These are phyloP conservation scores for Eilema griseolum DNA, from an alignment of 2,888 invertebrate species.

Conservation along the genomic window DNA sequence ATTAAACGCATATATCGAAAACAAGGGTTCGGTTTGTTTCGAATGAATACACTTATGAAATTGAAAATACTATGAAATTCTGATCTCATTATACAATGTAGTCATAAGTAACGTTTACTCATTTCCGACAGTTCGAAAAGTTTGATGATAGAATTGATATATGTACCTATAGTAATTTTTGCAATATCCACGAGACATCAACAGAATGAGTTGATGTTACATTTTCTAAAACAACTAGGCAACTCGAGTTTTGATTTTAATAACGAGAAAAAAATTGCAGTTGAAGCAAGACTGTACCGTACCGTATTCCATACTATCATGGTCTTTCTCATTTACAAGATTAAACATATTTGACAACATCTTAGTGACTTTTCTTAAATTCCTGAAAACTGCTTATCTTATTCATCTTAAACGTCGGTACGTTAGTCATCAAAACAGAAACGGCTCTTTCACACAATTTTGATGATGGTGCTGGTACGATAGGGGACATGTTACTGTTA, in stretches of 20 bases:
- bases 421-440: background rate
- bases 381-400: background rate
- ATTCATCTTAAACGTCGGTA: background rate
- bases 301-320: no score
- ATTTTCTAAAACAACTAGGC: no score
- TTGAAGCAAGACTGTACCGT: no score
- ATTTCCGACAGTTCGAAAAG: background rate
- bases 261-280: no score
- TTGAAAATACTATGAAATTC: no score
- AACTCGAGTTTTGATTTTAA: no score
- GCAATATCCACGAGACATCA: background rate
- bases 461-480: background rate
- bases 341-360: background rate
- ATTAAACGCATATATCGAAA: slow-evolving; percentile 16
- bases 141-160: background rate
- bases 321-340: no score
- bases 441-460: background rate
- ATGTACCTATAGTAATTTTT: no score
- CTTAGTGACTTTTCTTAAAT: background rate
- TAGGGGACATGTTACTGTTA: background rate
- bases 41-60: no score
- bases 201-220: background rate
- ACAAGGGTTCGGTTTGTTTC: background rate
- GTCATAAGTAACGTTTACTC: background rate
- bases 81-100: slow-evolving; percentile 3